A percentile compares a stretch with the other conserved stretches of the same genome.
phyloP scores from a whole-genome alignment of 1,140 invertebrate species.

The Leptopilina clavipes region DNA sequence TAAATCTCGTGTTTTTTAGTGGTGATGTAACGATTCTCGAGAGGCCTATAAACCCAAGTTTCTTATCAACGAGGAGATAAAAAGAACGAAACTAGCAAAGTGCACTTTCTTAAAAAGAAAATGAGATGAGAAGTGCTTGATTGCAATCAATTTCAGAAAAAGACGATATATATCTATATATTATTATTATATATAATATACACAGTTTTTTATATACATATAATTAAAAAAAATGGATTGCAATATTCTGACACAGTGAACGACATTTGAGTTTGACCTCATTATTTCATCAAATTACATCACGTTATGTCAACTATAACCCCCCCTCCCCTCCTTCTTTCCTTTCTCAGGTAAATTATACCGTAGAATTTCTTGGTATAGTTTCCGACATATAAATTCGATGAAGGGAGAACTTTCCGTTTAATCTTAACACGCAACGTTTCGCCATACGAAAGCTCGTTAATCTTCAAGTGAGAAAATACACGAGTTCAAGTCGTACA shows the following conservation, averaged over 20 bases:
- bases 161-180: background rate
- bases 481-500: constrained; percentile 20
- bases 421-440: constrained; percentile 25
- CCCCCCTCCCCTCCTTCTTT: no score
- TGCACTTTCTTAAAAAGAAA: background rate
- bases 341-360: background rate
- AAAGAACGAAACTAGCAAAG: constrained; percentile 16
- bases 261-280: constrained; percentile 2
- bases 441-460: constrained; percentile 25
- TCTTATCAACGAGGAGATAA: constrained; percentile 2
- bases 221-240: background rate
- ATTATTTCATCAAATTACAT: constrained; percentile 18
- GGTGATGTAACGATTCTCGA: constrained; percentile 17
- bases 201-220: no score
- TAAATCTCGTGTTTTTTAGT: constrained; percentile 13
- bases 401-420: constrained; percentile 29
- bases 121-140: constrained; percentile 20
- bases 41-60: constrained; percentile 24
- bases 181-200: no score
- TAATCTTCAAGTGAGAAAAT: constrained; percentile 34
- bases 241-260: constrained; percentile 22
- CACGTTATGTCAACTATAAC: constrained; percentile 23
- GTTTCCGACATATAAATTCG: constrained; percentile 14
- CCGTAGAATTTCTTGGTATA: constrained; percentile 26
- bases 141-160: constrained; percentile 3